phyloP scores from a whole-genome alignment of 1,140 invertebrate genomes.

The Pinna nobilis region DNA sequence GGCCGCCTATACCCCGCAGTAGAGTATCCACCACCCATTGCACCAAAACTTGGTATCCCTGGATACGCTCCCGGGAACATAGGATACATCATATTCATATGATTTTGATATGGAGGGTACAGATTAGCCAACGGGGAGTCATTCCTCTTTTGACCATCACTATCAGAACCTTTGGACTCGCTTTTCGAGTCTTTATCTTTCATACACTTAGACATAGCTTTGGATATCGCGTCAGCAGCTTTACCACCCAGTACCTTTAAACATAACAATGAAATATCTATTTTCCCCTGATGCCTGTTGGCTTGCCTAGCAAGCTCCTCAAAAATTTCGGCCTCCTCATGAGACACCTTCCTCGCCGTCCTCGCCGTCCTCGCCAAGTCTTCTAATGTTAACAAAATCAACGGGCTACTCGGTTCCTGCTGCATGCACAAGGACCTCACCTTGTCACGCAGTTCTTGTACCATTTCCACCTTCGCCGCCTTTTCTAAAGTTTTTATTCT shows the following conservation, averaged over 20 bases:
- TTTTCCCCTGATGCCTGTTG: constrained; percentile 17
- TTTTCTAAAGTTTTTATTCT: neutral
- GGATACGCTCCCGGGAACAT: neutral
- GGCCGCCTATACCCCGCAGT: neutral
- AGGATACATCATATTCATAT: neutral
- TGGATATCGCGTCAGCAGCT: constrained; percentile 14
- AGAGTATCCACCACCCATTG: neutral
- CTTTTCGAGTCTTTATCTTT: neutral
- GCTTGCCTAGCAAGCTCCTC: constrained; percentile 36
- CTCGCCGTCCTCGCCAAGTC: constrained; percentile 23
- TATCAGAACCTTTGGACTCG: neutral
- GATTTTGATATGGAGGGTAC: neutral
- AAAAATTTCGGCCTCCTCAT: constrained; percentile 31
- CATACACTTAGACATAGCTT: constrained; percentile 27
- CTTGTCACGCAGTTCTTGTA: neutral
- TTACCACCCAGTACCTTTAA: constrained; percentile 29
- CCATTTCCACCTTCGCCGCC: neutral
- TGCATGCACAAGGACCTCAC: neutral
- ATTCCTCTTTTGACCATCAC: neutral
- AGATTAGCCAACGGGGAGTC: neutral
- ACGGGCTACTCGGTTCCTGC: neutral
- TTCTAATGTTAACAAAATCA: constrained; percentile 17
- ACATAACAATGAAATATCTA: constrained; percentile 28
- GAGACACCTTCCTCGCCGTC: neutral
- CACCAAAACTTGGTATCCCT: neutral